phyloP scores from a whole-genome alignment of 2,797 vertebrate species.

The Pangasius mekongensis region DNA sequence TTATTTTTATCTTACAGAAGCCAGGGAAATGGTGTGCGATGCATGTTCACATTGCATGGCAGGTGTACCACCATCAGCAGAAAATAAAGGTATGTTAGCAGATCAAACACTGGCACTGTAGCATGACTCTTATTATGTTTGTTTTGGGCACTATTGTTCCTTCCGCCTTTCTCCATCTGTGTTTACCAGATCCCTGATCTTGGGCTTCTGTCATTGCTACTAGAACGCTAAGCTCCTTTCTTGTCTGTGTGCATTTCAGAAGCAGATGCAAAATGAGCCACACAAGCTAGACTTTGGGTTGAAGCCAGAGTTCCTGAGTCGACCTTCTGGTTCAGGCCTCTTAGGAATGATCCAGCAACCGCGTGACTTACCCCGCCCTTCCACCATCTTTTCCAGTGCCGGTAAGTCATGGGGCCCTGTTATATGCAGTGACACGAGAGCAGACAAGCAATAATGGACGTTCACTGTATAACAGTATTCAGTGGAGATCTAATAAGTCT shows the following conservation, averaged over 20 bases:
- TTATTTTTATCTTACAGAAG: constrained; percentile 77
- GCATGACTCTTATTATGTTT: constrained; percentile 25
- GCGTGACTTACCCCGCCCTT: constrained; percentile 92
- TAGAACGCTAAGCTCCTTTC: constrained; percentile 13
- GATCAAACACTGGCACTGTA: constrained; percentile 22
- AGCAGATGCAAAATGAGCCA: constrained; percentile 98
- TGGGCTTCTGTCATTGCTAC: constrained; percentile 27
- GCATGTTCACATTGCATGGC: constrained; percentile 99
- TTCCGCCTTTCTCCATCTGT: constrained; percentile 22
- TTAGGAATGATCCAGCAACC: constrained; percentile 95
- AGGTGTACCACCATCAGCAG: constrained; percentile 99
- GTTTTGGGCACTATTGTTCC: constrained; percentile 18
- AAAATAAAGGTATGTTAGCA: constrained; percentile 93
- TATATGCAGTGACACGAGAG: constrained; percentile 21
- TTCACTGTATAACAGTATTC: constrained; percentile 1
- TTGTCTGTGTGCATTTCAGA: constrained; percentile 74
- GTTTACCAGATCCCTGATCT: constrained; percentile 37
- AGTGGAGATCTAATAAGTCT: not conserved
- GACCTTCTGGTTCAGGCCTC: constrained; percentile 91
- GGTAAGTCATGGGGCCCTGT: constrained; percentile 73
- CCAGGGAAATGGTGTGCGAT: constrained; percentile 98
- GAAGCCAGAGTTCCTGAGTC: constrained; percentile 95
- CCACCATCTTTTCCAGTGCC: constrained; percentile 93
- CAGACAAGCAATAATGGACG: not conserved
- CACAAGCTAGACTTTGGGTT: constrained; percentile 98